These are phyloP conservation scores for Paralichthys olivaceus DNA, from an alignment of 2,113 vertebrate species.

Conservation along the genomic window DNA sequence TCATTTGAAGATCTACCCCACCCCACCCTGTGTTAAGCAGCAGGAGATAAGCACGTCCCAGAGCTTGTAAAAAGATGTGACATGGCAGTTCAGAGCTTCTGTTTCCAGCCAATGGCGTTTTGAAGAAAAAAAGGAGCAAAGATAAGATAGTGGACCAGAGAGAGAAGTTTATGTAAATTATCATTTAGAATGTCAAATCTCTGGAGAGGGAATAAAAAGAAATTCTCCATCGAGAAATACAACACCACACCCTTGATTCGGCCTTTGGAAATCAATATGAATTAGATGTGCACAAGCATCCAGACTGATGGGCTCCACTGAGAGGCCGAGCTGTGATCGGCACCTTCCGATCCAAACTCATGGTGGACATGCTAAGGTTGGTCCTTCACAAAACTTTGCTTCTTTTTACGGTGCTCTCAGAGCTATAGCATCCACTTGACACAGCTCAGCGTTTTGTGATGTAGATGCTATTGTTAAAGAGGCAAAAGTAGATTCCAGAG, in stretches of 20 bases:
- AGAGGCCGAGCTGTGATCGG: constrained; percentile 16
- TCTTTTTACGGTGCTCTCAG: constrained; percentile 24
- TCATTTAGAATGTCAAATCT: constrained; percentile 30
- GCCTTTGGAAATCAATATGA: constrained; percentile 48
- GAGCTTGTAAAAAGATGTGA: constrained; percentile 36
- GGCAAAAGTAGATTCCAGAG: constrained; percentile 73
- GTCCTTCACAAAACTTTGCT: constrained; percentile 19
- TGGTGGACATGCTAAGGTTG: constrained; percentile 29
- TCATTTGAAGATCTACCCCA: constrained; percentile 39
- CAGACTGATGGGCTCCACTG: constrained; percentile 30
- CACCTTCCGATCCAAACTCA: neutral
- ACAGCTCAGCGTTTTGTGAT: constrained; percentile 60
- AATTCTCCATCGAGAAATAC: constrained; percentile 17
- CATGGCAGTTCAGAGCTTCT: constrained; percentile 29
- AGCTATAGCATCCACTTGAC: constrained; percentile 63
- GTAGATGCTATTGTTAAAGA: constrained; percentile 77
- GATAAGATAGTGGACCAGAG: constrained; percentile 19
- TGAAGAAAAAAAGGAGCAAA: constrained; percentile 3
- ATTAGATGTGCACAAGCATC: constrained; percentile 35
- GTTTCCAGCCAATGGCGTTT: constrained; percentile 31
- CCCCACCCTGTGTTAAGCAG: constrained; percentile 26
- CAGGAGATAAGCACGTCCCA: constrained; percentile 41
- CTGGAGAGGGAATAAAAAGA: constrained; percentile 35
- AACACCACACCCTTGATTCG: constrained; percentile 26
- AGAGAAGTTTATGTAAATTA: constrained; percentile 24